Conservation (phyloP, 2,797 vertebrate species). For the Onychomys leucogaster region DNA sequence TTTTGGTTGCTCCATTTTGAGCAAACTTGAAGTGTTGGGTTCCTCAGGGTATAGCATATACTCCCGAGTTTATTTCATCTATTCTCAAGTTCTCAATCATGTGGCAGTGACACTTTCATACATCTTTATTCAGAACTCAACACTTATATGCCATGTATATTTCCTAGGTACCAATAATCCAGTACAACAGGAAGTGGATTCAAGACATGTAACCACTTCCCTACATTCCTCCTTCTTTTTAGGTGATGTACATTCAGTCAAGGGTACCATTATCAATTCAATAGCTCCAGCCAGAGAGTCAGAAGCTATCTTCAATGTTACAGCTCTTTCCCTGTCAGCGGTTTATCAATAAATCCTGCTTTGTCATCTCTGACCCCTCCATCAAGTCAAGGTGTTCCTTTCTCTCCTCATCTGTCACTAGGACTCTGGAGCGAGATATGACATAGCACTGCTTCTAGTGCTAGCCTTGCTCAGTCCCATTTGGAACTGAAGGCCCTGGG, state of each 20-base stretch:
- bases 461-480: background rate
- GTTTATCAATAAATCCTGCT: background rate
- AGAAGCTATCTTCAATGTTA: background rate
- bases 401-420: background rate
- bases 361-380: background rate
- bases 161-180: background rate
- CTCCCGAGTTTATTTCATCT: constrained; percentile 13
- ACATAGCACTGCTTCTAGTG: background rate
- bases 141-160: background rate
- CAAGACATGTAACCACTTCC: background rate
- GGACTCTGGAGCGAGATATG: background rate
- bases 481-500: background rate
- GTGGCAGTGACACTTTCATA: background rate
- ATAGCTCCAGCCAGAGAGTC: constrained; percentile 8
- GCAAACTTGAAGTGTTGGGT: background rate
- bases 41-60: background rate
- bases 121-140: constrained; percentile 42
- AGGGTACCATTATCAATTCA: background rate
- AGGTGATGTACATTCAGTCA: background rate
- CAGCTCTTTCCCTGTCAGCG: background rate
- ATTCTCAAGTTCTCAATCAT: constrained; percentile 25
- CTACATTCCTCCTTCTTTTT: constrained; percentile 25
- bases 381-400: background rate
- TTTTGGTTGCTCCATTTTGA: background rate
- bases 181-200: background rate